These are phyloP conservation scores for Candoia aspera DNA, from an alignment of 2,113 vertebrate genomes.

Conservation along the genomic window DNA sequence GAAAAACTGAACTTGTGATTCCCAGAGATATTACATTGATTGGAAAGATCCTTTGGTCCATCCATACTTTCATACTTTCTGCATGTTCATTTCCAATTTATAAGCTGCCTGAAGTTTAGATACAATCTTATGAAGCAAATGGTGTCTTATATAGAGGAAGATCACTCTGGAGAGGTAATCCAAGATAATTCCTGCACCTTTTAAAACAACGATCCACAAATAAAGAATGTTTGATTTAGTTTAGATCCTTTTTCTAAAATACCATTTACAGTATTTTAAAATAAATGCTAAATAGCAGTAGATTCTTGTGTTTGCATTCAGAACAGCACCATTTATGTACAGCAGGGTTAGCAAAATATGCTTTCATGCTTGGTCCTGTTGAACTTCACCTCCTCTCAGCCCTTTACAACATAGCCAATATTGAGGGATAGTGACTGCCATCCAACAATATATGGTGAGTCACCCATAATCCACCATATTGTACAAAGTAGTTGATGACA, in stretches of 20 bases:
- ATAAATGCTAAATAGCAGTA: not conserved
- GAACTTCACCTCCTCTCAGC: not conserved
- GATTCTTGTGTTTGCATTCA: not conserved
- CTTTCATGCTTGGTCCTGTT: not conserved
- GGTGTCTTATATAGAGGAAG: not conserved
- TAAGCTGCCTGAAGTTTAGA: not conserved
- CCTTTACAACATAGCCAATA: not conserved
- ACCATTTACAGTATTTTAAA: not conserved
- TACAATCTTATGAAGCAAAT: not conserved
- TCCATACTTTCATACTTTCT: not conserved
- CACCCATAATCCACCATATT: not conserved
- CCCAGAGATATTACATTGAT: not conserved
- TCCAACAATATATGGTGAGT: not conserved
- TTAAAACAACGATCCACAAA: not conserved
- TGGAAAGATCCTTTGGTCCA: not conserved
- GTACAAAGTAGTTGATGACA: not conserved
- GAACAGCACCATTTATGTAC: not conserved
- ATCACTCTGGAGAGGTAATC: not conserved
- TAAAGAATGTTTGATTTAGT: not conserved
- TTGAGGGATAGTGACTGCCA: not conserved
- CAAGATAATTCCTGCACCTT: not conserved
- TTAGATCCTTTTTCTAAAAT: not conserved
- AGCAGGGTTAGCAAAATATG: not conserved
- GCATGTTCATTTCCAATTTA: not conserved
- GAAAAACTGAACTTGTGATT: conserved; percentile 18